phyloP scores from a whole-genome alignment of 2,113 vertebrate species.

The Saimiri boliviensis region DNA sequence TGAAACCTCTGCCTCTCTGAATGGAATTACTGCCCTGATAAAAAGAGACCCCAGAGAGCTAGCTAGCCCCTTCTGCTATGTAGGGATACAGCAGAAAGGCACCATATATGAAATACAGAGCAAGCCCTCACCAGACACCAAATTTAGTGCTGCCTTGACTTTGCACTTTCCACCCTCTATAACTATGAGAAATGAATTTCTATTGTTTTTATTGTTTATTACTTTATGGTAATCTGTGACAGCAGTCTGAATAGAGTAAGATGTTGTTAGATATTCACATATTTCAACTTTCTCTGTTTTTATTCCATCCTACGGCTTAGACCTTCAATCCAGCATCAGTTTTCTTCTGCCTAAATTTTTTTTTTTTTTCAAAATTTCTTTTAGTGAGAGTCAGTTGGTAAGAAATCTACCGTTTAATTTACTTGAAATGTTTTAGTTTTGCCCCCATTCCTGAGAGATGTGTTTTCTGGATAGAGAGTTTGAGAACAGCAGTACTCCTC shows the following conservation, averaged over 20 bases:
- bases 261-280: background rate
- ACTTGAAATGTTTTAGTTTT: background rate
- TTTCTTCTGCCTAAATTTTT: background rate
- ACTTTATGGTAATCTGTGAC: background rate
- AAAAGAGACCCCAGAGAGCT: background rate
- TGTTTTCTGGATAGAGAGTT: background rate
- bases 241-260: background rate
- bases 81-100: background rate
- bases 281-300: background rate
- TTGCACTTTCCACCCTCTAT: background rate
- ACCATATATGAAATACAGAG: too few relatives aligned
- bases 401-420: conserved; percentile 27
- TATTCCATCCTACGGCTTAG: background rate
- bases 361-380: conserved; percentile 27
- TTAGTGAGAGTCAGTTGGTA: background rate
- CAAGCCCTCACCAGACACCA: rapidly evolving
- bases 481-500: background rate
- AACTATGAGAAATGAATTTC: background rate
- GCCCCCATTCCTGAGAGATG: background rate
- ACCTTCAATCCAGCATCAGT: background rate
- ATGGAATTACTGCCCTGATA: background rate
- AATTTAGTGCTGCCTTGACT: background rate
- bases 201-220: background rate
- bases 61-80: background rate
- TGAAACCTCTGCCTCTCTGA: background rate